These are phyloP conservation scores for Macrotus californicus DNA, from an alignment of 2,113 vertebrate genomes.

Conservation along the genomic window DNA sequence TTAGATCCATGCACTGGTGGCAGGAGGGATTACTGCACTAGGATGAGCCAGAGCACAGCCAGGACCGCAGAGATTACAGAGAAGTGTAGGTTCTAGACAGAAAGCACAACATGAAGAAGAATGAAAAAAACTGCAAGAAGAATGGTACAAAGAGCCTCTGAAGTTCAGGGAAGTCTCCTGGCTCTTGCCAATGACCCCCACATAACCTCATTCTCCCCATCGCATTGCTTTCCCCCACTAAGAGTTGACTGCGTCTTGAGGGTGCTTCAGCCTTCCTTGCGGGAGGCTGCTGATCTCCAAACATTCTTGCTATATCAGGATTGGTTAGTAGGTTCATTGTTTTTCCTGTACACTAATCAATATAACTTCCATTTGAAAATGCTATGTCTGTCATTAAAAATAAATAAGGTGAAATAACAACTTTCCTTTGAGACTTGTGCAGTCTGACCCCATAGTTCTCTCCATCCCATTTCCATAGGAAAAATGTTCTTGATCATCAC, in stretches of 20 bases:
- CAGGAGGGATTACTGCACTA: not conserved
- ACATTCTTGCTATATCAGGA: not conserved
- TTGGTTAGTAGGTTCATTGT: not conserved
- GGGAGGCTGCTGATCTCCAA: not conserved
- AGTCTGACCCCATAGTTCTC: not conserved
- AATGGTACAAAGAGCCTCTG: rapidly evolving
- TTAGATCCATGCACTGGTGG: not conserved
- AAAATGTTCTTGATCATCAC: not conserved
- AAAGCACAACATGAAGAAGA: not conserved
- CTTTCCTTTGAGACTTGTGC: not conserved
- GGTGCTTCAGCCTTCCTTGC: not conserved
- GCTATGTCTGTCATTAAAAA: not conserved
- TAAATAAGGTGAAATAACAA: not conserved
- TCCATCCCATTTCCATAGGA: not conserved
- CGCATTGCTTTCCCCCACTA: not conserved
- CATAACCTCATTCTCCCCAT: not conserved
- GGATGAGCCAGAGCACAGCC: not conserved
- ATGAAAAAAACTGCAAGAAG: not conserved
- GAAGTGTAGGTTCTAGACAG: not conserved
- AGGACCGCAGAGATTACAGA: not conserved
- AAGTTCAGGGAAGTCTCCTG: not conserved
- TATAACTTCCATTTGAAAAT: not conserved
- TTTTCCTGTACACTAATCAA: not conserved
- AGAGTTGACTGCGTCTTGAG: not conserved
- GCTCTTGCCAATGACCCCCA: not conserved